Conservation (phyloP, 2,113 vertebrate species). For the Datnioides undecimradiatus region DNA sequence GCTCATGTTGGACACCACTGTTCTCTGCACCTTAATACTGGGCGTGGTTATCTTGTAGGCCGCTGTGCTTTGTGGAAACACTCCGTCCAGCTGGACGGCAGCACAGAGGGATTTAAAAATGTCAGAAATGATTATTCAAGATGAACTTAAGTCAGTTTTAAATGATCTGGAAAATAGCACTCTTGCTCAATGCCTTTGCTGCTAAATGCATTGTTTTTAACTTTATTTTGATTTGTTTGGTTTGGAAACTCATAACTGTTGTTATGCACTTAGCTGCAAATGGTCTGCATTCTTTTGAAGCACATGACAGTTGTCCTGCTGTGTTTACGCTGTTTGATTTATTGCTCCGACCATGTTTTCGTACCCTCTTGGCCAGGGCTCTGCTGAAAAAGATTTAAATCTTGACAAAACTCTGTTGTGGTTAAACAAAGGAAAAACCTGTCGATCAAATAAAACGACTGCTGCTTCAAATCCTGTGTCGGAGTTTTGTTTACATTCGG, state of each 20-base stretch:
- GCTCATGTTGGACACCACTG: not conserved
- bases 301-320: not conserved
- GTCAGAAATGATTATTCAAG: conserved; percentile 28
- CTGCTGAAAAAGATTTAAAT: not conserved
- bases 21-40: not conserved
- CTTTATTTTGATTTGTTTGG: not conserved
- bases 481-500: not conserved
- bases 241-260: conserved; percentile 9
- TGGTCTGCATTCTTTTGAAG: not conserved
- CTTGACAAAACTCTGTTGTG: too few relatives aligned
- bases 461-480: not conserved
- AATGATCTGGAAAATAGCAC: conserved; percentile 15
- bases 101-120: conserved; percentile 24
- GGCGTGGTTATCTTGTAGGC: conserved; percentile 9
- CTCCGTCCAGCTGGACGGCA: conserved; percentile 36
- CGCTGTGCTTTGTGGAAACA: conserved; percentile 23
- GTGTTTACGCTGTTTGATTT: not conserved
- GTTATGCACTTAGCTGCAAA: not conserved
- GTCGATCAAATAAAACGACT: not conserved
- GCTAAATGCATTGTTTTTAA: not conserved
- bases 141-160: conserved; percentile 10
- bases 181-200: not conserved
- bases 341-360: not conserved
- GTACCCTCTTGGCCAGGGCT: not conserved
- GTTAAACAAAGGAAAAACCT: not conserved